Conservation (phyloP, 2,113 vertebrate species). For the Gambusia holbrooki region DNA sequence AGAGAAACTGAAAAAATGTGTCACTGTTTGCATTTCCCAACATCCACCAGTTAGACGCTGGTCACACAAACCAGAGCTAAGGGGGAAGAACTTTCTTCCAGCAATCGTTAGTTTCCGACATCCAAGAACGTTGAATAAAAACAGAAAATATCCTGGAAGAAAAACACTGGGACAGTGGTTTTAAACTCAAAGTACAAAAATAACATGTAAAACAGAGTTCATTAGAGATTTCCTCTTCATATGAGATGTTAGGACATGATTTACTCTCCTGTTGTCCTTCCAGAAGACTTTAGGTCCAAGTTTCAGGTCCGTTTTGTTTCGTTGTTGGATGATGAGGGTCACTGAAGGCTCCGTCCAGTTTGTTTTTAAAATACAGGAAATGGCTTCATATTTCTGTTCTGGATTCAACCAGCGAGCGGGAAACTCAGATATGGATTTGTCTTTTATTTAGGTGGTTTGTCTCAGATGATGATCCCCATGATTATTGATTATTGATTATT, state of each 20-base stretch:
- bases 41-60: conserved; percentile 37
- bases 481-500: not conserved
- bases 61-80: conserved; percentile 32
- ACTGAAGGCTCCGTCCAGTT: conserved; percentile 12
- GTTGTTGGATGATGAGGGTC: conserved; percentile 7
- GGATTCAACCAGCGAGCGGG: conserved; percentile 1
- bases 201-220: conserved; percentile 32
- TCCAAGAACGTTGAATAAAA: not conserved
- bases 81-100: conserved; percentile 30
- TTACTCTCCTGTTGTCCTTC: conserved; percentile 24
- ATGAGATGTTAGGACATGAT: conserved; percentile 3
- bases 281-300: conserved; percentile 27
- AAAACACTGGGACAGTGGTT: not conserved
- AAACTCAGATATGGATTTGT: conserved; percentile 26
- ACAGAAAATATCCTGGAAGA: not conserved
- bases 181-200: conserved; percentile 45
- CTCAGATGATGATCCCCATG: not conserved
- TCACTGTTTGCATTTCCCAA: conserved; percentile 41
- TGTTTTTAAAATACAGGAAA: conserved; percentile 3
- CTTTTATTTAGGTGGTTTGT: not conserved
- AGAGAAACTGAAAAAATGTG: conserved; percentile 39
- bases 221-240: conserved; percentile 24
- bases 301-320: conserved; percentile 21
- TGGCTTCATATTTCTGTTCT: conserved; percentile 15
- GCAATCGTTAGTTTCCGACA: conserved; percentile 15